phyloP scores from a whole-genome alignment of 2,113 vertebrate genomes.

The Dipodomys stephensi region DNA sequence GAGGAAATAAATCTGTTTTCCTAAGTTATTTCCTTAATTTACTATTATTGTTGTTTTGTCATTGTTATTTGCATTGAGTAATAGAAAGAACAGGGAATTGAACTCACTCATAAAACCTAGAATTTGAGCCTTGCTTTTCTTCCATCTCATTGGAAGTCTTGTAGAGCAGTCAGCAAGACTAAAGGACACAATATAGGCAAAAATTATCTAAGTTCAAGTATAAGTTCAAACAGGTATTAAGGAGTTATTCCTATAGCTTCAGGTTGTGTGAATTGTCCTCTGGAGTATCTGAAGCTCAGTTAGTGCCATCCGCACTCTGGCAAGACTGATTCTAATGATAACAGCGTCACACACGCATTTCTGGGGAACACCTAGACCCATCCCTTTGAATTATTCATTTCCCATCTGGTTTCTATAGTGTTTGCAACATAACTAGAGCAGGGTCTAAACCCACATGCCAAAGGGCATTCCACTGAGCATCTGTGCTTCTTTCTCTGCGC shows the following conservation, averaged over 20 bases:
- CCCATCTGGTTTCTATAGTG: conserved; percentile 21
- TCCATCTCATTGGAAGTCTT: background rate
- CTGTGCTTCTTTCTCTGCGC: background rate
- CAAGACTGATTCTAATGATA: conserved; percentile 12
- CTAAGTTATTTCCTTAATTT: background rate
- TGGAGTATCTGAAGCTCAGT: background rate
- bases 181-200: background rate
- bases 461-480: conserved; percentile 34
- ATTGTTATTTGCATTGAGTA: background rate
- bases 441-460: background rate
- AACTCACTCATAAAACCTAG: conserved; percentile 2
- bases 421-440: conserved; percentile 5
- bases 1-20: background rate
- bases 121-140: background rate
- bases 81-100: background rate
- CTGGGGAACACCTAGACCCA: conserved; percentile 57
- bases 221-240: background rate
- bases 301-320: background rate
- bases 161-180: background rate
- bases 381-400: conserved; percentile 61
- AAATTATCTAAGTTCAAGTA: too few relatives aligned
- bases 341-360: background rate
- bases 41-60: background rate
- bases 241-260: background rate
- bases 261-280: background rate